Percentiles rank a stretch among this genome's conserved stretches.
Conservation (phyloP, 2,797 vertebrate species). For the Scolopax rusticola region DNA sequence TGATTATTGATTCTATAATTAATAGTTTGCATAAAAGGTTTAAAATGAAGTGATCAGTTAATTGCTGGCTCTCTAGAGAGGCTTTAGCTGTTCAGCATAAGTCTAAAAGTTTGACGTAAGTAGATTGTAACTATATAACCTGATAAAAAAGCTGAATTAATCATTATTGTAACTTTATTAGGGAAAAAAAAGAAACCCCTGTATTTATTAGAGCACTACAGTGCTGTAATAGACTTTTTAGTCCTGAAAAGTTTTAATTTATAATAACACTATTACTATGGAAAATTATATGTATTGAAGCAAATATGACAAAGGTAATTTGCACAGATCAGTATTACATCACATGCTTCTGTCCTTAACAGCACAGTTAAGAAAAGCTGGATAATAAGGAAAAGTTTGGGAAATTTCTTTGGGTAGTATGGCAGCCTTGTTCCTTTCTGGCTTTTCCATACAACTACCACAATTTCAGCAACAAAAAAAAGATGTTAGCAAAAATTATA, state of each 20-base stretch:
- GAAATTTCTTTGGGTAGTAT: neutral
- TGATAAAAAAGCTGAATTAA: neutral
- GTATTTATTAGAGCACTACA: neutral
- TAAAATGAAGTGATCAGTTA: neutral
- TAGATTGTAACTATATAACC: neutral
- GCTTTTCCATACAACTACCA: neutral
- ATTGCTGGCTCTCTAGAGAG: neutral
- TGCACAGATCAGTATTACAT: neutral
- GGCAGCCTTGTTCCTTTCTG: neutral
- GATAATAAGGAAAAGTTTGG: neutral
- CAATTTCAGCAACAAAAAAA: neutral
- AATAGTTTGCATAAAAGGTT: neutral
- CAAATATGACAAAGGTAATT: neutral
- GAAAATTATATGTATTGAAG: neutral
- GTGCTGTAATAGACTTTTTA: neutral
- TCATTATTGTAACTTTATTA: constrained; percentile 13
- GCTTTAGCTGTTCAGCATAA: neutral
- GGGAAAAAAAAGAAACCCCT: neutral
- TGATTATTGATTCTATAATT: neutral
- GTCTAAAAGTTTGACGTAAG: neutral
- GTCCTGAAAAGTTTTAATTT: neutral
- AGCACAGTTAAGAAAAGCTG: neutral
- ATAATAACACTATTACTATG: neutral
- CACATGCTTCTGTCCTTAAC: neutral
- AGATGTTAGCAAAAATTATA: neutral